Evolutionary conservation across 2,113 vertebrate genomes (phyloP).

Genomic region (Physeter macrocephalus): DNA sequence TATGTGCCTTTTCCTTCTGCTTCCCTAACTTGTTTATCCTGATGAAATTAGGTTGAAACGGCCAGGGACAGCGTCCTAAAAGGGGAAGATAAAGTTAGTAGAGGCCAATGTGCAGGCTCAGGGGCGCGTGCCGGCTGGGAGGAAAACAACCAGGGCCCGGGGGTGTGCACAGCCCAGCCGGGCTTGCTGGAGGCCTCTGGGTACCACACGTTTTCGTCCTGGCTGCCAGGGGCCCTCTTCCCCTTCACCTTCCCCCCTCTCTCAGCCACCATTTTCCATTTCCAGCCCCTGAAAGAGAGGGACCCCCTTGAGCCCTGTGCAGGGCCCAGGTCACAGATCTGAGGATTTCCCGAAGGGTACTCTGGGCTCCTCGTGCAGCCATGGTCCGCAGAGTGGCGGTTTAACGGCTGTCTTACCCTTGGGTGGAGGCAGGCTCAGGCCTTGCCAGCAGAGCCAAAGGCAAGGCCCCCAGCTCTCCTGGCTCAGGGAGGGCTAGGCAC

Average conservation of each 20-base stretch:
- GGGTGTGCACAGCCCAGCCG: neutral
- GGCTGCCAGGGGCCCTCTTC: neutral
- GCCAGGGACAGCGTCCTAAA: neutral
- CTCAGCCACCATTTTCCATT: neutral
- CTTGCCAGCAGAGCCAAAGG: neutral
- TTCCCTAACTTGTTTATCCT: neutral
- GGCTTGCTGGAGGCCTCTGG: neutral
- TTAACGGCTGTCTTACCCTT: neutral
- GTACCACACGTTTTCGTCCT: no score
- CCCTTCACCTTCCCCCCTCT: no score
- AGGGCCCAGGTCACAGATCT: neutral
- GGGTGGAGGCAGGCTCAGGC: neutral
- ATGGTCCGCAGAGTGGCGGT: neutral
- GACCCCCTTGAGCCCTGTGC: accelerated
- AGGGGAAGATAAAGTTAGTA: neutral
- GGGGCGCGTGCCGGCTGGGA: accelerated
- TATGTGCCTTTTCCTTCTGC: neutral
- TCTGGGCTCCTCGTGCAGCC: neutral
- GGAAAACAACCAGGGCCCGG: neutral
- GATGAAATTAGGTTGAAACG: neutral
- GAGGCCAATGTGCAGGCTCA: neutral
- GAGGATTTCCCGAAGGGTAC: neutral
- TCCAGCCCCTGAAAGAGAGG: neutral
- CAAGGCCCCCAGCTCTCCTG: neutral
- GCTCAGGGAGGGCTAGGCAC: neutral